phyloP scores from a whole-genome alignment of 2,113 vertebrate species.

The Choloepus hoffmanni region DNA sequence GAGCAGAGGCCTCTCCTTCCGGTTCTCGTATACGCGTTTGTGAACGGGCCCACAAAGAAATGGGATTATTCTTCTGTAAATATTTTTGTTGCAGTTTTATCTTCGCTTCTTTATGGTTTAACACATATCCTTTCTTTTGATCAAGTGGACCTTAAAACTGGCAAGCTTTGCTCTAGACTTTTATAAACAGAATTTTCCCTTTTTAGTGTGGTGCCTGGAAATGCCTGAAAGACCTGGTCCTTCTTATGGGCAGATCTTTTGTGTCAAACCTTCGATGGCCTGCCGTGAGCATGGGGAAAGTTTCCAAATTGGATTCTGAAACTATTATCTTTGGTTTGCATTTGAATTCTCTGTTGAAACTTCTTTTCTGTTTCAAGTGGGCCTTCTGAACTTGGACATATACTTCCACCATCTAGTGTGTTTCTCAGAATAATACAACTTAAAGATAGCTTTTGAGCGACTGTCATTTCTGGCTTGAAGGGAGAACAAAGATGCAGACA shows the following conservation, averaged over 20 bases:
- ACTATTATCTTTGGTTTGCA: conserved; percentile 53
- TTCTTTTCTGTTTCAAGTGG: conserved; percentile 10
- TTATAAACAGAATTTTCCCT: conserved; percentile 67
- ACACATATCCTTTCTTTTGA: conserved; percentile 77
- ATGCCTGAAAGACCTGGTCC: conserved; percentile 46
- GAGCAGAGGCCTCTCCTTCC: conserved; percentile 8
- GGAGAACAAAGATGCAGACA: conserved; percentile 37
- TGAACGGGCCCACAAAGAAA: conserved; percentile 44
- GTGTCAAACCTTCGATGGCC: conserved; percentile 13
- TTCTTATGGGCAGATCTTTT: conserved; percentile 37
- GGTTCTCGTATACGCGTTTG: neutral
- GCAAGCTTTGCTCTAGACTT: conserved; percentile 78
- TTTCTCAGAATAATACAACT: conserved; percentile 52
- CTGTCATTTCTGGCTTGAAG: conserved; percentile 54
- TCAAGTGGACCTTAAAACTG: conserved; percentile 73
- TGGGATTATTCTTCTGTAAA: conserved; percentile 75
- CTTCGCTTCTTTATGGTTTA: conserved; percentile 78
- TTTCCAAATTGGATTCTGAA: conserved; percentile 29
- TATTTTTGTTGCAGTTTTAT: conserved; percentile 73
- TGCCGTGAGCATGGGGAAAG: neutral
- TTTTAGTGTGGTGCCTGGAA: conserved; percentile 55
- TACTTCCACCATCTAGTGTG: neutral
- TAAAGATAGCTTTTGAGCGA: neutral
- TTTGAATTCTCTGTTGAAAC: conserved; percentile 36
- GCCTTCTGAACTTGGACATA: conserved; percentile 26